Evolutionary conservation across 1,140 invertebrate genomes (phyloP), one percentile per base, ranked within the genome.

Genomic region (Leptonema lineaticorne): DNA sequence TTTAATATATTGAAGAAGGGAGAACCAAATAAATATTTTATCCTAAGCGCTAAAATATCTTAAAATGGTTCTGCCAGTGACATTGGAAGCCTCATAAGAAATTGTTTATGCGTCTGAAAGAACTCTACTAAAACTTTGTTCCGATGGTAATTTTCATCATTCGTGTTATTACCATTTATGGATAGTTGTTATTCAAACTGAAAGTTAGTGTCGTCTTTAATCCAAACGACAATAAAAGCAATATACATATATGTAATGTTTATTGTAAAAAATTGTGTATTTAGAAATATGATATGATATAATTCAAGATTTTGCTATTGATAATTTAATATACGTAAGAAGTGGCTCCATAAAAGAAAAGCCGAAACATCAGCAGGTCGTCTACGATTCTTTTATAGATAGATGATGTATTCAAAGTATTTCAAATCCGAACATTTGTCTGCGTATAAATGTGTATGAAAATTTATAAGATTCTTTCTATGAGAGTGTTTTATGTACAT

Each of bases 121-220:
- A 53, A 53, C 50, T 53, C 50, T 24, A 53, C 50, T 53, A 53
- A 53, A 53, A 53, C 50, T 53, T 53, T 53, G 50, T 53, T 53
- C 27, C 27, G 50, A 53, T 53, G 27, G 50, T 53, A 24, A 53
- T 53, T 53, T 41, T 16, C 37, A 41, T 41, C 37, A 16, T 41
- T 53, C 50, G 50, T 24, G 20, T 53, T 53, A 53, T 53, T 53
- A 24, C 50, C 22, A 11, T 22, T n/a, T 24, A 53, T 53, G 22
- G 50, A 53, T 53, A 53, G 50, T 53, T 53, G 50, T 53, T 53
- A 53, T 53, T 53, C 50, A 53, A 53, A 53, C 50, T 22, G 22
- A 53, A 53, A 53, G 18, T 53, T 41, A 41, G 2, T 41, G 37
- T 41, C 37, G 37, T 16, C 37, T 41, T n/a, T 41, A 41, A 41